Base-by-base conservation (phyloP, 1,140 invertebrate genomes). In the Cryptotermes secundus region DNA sequence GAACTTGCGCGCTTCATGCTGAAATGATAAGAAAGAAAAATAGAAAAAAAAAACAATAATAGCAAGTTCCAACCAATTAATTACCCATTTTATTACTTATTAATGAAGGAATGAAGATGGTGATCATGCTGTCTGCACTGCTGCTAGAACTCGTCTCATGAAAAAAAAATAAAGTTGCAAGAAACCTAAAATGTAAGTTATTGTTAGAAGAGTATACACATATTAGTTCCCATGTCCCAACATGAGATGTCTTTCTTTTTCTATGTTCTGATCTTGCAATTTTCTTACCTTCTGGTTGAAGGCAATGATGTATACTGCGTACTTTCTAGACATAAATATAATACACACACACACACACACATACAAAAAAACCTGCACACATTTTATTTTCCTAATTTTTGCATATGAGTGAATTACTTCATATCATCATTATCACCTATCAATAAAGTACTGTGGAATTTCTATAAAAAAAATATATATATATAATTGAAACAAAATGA, bases 1-100 rank as follows among this genome's bases (percentile, higher is more conserved):
- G 92, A 93, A 89, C 90, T 93, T 91, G 92, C 92, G 89, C 92
- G 92, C 91, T 92, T 93, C 92, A 93, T 92, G 90, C 92, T 93
- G 89, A 83, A 90, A 91, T 86, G 87, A 86, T 85, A 85, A 87
- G 72, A 83, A 80, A 85, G 49, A 82, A 82, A 49, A 31, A 31
- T 34, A 45, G 38, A 38, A 26, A 80, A 82, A n/a, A n/a, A 0
- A 16, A 38, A 82, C 34, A 45, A 45, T 22, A 10, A 10, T 14
- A 34, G 53, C 12, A 26, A 12, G 38, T 38, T 81, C 34, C 38
- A 81, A 2, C 19, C 19, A 35, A 81, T 38, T 81, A n/a, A n/a
- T n/a, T n/a, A n/a, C n/a, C 34, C 19, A 35, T 4, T 36, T 34
- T 42, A 81, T 12, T n/a, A 26, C 80, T 26, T 81, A 42, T 10